Evolutionary conservation across 2,113 vertebrate genomes (phyloP).

Genomic region (Cyanoderma ruficeps): DNA sequence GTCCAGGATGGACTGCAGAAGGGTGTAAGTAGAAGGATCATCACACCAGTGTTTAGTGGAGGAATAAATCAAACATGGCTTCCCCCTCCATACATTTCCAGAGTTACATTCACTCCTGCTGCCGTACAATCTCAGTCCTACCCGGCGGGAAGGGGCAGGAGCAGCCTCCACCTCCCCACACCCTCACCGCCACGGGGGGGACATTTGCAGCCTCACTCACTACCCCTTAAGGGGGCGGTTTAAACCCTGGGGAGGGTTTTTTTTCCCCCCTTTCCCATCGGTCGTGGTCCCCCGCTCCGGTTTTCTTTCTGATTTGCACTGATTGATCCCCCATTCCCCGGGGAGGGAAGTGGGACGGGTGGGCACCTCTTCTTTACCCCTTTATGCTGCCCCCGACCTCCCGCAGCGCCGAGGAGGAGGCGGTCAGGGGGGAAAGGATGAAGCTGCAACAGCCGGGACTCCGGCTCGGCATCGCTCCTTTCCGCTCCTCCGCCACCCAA

Average conservation of each 20-base stretch:
- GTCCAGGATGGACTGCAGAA: slow-evolving; percentile 50
- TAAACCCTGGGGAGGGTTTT: background rate
- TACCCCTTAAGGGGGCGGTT: background rate
- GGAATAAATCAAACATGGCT: slow-evolving; percentile 76
- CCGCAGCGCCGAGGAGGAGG: slow-evolving; percentile 2
- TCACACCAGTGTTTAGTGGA: slow-evolving; percentile 50
- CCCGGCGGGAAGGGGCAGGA: slow-evolving; percentile 2
- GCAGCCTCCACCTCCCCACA: background rate
- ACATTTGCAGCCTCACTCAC: background rate
- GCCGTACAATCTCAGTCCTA: slow-evolving; percentile 25
- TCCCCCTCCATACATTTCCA: slow-evolving; percentile 70
- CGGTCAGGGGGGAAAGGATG: background rate
- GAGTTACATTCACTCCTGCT: slow-evolving; percentile 53
- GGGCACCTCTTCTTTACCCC: background rate
- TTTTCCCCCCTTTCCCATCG: background rate
- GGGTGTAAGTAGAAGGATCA: slow-evolving; percentile 49
- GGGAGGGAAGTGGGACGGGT: background rate
- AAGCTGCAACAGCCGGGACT: slow-evolving; percentile 47
- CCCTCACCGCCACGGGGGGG: background rate
- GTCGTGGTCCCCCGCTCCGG: background rate
- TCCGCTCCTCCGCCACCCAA: slow-evolving; percentile 58
- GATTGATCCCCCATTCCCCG: background rate
- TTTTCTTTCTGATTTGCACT: background rate
- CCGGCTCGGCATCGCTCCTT: slow-evolving; percentile 63
- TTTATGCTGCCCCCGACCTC: slow-evolving; percentile 36